Conservation (phyloP, 2,888 invertebrate species). For the Macrosiphum euphorbiae region DNA sequence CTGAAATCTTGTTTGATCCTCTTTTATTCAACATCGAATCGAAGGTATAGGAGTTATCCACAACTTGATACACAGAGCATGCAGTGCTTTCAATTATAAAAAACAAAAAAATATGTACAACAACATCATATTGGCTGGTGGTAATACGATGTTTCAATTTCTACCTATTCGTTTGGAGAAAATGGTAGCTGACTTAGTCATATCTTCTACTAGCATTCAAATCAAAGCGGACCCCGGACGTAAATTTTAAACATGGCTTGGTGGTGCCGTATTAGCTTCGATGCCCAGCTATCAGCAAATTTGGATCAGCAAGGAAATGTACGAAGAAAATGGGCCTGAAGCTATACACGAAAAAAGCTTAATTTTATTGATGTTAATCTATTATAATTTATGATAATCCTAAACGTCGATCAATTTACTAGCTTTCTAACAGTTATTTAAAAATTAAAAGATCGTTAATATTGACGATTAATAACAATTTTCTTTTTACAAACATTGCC, state of each 20-base stretch:
- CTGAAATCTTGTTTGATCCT: conserved; percentile 91
- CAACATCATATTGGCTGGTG: conserved; percentile 80
- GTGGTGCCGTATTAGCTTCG: conserved; percentile 95
- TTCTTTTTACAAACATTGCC: background rate
- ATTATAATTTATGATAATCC: background rate
- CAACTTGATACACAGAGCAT: conserved; percentile 91
- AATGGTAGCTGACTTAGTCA: conserved; percentile 89
- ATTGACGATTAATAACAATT: background rate
- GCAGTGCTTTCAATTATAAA: conserved; percentile 95
- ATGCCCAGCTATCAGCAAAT: conserved; percentile 91
- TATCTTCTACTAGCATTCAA: conserved; percentile 77
- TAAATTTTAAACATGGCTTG: conserved; percentile 98
- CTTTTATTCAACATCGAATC: conserved; percentile 88
- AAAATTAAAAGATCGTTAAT: background rate
- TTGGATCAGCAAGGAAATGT: conserved; percentile 98
- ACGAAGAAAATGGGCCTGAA: conserved; percentile 95
- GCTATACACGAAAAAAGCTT: conserved; percentile 97
- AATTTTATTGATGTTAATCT: background rate
- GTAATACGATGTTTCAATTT: conserved; percentile 97
- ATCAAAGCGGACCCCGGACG: conserved; percentile 93
- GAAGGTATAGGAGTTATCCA: conserved; percentile 87
- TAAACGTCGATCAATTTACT: too few relatives aligned
- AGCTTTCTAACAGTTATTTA: too few relatives aligned
- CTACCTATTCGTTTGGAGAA: conserved; percentile 98
- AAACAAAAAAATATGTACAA: conserved; percentile 93